phyloP scores from a whole-genome alignment of 2,113 vertebrate species.

The Odobenus rosmarus region DNA sequence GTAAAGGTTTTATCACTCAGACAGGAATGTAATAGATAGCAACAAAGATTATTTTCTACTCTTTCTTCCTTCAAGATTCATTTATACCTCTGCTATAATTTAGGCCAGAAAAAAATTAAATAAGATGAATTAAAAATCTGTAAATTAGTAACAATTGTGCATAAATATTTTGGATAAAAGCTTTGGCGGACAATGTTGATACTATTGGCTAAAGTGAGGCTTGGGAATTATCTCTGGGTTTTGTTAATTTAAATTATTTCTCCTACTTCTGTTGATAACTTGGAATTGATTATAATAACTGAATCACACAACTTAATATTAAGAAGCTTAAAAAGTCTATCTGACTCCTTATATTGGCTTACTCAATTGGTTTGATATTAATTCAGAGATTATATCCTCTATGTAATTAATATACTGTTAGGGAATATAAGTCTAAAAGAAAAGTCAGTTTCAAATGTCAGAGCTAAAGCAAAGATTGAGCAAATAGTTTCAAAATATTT shows the following conservation, averaged over 20 bases:
- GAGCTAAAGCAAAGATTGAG: conserved; percentile 62
- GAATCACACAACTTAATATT: conserved; percentile 73
- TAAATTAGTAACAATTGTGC: neutral
- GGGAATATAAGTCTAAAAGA: conserved; percentile 69
- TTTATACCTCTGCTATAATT: neutral
- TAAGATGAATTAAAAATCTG: conserved; percentile 14
- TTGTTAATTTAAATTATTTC: conserved; percentile 58
- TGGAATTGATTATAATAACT: conserved; percentile 69
- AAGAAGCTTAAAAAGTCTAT: conserved; percentile 68
- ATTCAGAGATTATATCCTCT: conserved; percentile 71
- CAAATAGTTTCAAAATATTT: conserved; percentile 73
- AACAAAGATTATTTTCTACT: neutral
- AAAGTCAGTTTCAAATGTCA: conserved; percentile 77
- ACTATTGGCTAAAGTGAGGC: neutral
- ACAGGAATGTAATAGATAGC: neutral
- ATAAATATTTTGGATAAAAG: conserved; percentile 40
- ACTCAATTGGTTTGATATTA: conserved; percentile 70
- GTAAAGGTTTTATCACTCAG: neutral
- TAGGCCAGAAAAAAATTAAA: conserved; percentile 43
- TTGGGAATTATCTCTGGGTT: conserved; percentile 29
- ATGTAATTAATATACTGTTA: conserved; percentile 67
- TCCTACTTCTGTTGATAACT: conserved; percentile 55
- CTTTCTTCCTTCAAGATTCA: neutral
- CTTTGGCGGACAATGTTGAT: conserved; percentile 18
- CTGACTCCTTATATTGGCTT: conserved; percentile 56